Conservation (phyloP, 37 sponge, comb jelly and placozoan genomes). For the Cliona cf. orientalis region DNA sequence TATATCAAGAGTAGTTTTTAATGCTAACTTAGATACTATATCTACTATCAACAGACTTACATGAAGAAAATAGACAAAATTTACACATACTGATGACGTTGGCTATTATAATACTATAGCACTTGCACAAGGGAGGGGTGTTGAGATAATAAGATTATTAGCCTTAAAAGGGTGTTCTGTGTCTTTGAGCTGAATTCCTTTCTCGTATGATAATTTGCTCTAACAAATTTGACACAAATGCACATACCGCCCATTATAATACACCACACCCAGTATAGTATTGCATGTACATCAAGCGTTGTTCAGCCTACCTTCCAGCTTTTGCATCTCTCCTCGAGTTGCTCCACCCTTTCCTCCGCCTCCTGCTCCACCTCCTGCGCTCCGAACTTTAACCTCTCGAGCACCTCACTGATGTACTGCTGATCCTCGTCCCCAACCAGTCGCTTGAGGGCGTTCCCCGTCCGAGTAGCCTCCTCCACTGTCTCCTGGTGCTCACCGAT, state of each 20-base stretch:
- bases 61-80: not conserved
- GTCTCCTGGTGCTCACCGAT: conserved; percentile 4
- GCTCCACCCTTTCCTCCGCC: not conserved
- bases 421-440: conserved; percentile 34
- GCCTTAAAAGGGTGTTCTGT: too few species aligned
- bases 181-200: too few species aligned
- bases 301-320: conserved; percentile 64
- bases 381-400: conserved; percentile 11
- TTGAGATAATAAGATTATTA: too few species aligned
- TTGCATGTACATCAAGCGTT: too few species aligned
- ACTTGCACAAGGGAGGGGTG: too few species aligned
- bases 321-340: conserved; percentile 52
- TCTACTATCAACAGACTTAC: not conserved
- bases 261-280: not conserved
- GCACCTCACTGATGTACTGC: conserved; percentile 9
- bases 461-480: not conserved
- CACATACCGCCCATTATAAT: too few species aligned
- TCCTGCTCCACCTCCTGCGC: conserved; percentile 11
- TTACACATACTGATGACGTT: not conserved
- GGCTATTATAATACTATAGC: too few species aligned
- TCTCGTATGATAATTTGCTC: too few species aligned
- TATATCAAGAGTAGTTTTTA: too few species aligned
- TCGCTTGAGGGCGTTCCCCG: conserved; percentile 4
- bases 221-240: too few species aligned
- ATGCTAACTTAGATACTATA: too few species aligned